Conservation (phyloP, 2,113 vertebrate species). For the Salvelinus fontinalis region DNA sequence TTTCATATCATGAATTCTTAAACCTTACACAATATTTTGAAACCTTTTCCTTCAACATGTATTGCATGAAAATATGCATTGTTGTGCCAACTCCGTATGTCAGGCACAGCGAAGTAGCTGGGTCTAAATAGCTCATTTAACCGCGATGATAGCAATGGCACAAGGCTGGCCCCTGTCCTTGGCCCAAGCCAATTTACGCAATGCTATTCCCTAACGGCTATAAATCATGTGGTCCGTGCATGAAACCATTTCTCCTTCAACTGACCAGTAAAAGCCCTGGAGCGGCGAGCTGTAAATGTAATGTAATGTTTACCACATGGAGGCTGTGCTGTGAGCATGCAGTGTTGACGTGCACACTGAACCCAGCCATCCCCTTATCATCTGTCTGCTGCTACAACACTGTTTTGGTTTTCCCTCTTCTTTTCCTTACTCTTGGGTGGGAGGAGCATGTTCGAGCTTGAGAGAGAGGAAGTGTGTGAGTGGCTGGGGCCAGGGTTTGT, state of each 20-base stretch:
- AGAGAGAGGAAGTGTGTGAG: slow-evolving; percentile 17
- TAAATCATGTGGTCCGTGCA: not conserved
- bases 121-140: not conserved
- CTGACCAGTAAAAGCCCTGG: not conserved
- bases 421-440: not conserved
- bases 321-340: not conserved
- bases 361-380: not conserved
- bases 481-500: slow-evolving; percentile 38
- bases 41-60: not conserved
- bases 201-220: not conserved
- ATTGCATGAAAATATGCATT: not conserved
- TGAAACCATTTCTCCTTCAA: not conserved
- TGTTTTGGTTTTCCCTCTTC: slow-evolving; percentile 16
- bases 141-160: not conserved
- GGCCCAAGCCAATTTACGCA: not conserved
- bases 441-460: slow-evolving; percentile 6
- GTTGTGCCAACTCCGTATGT: not conserved
- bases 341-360: not conserved
- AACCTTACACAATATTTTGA: not conserved
- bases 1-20: not conserved
- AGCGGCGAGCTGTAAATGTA: not conserved
- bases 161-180: not conserved
- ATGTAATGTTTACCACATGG: not conserved
- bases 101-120: not conserved
- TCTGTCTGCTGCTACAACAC: slow-evolving; percentile 2